Conservation (phyloP, 2,888 invertebrate species). For the Drosophila testacea region DNA sequence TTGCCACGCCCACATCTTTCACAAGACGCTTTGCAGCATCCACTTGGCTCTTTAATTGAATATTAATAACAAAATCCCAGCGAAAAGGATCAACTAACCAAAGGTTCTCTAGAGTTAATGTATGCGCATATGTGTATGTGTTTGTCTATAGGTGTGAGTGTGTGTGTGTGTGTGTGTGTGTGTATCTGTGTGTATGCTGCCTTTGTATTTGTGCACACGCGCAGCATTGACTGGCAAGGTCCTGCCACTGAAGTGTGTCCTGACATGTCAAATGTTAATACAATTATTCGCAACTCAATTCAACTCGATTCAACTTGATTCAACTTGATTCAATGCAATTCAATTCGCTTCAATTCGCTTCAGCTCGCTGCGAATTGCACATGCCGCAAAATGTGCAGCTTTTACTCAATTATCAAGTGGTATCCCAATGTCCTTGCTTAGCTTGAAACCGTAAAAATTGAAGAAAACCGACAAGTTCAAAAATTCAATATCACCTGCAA, state of each 20-base stretch:
- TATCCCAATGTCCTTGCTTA: not conserved
- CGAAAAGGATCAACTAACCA: constrained; percentile 31
- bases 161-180: not conserved
- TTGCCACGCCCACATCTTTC: constrained; percentile 1
- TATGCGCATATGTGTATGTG: constrained; percentile 26
- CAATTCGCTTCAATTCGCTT: constrained; percentile 5
- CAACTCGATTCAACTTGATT: constrained; percentile 22
- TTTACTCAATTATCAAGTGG: constrained; percentile 13
- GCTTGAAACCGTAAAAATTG: not conserved
- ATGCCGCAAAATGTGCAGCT: constrained; percentile 22
- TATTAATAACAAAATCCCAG: constrained; percentile 77
- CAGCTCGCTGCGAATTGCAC: constrained; percentile 28
- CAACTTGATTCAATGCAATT: constrained; percentile 4
- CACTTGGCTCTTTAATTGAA: constrained; percentile 69
- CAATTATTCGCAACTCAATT: constrained; percentile 48
- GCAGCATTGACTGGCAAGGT: constrained; percentile 9
- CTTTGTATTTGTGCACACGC: constrained; percentile 32
- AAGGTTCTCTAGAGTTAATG: constrained; percentile 39
- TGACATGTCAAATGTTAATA: constrained; percentile 65
- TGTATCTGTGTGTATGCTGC: not conserved
- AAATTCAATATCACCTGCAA: not conserved
- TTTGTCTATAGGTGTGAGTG: not conserved
- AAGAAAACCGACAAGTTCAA: not conserved
- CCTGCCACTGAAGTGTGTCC: constrained; percentile 31
- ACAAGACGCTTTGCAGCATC: not conserved